Base-by-base conservation (phyloP, 2,888 invertebrate genomes). In the Luperina testacea region DNA sequence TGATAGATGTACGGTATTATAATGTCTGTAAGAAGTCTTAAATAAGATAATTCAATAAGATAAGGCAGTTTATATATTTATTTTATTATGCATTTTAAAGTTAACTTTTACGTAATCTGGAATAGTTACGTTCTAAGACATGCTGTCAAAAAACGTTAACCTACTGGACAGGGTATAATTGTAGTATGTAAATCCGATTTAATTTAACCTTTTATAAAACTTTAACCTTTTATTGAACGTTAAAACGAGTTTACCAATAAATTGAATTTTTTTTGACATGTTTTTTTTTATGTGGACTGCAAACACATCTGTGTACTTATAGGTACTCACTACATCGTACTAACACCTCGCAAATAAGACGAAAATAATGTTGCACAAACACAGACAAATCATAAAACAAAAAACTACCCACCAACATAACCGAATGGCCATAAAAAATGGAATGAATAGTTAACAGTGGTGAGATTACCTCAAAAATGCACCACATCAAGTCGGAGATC, bases 391-490 rank as follows among this genome's bases (percentile, higher is more conserved):
- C 24, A 77, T 38, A 81, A 72, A 70, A 76, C 51, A 72, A 72
- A 68, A 71, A 77, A 74, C 75, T 78, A 81, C 81, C 86, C 81
- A 82, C 75, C 79, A 85, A 87, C 73, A 73, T 74, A 85, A 83
- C 42, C 67, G 72, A 81, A 81, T 73, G 78, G 78, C 78, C 80
- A 84, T 76, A 81, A 78, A 78, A 83, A 68, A 90, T 91, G 77
- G 85, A 72, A 78, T 71, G 67, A 83, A 85, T 74, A 86, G 72
- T 76, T 77, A 61, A 75, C 32, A 78, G 75, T 74, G 81, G 85
- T 80, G 80, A 81, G 88, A 88, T 97, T 98, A 98, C 98, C 98
- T 98, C 98, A 94, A 97, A 98, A 89, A 97, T 94, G 96, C 98
- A 98, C 97, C 97, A 98, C 94, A 97, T 95, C 95, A 97, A 97